Evolutionary conservation across 2,888 invertebrate genomes (phyloP), one percentile per base, ranked within the genome.

Genomic region (Hartigia nigra): DNA sequence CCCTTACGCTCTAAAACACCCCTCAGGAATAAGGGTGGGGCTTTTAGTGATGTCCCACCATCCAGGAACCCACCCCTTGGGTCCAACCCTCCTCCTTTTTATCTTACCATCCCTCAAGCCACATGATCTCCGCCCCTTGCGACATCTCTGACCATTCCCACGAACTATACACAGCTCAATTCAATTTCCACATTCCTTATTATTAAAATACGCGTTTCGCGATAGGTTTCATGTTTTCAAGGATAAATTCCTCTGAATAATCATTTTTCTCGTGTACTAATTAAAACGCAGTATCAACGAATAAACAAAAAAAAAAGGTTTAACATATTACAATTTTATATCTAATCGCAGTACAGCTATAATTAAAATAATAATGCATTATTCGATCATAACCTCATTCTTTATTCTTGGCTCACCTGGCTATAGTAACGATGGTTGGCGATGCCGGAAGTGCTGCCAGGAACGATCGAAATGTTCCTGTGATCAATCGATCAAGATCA

Each of bases 341-440:
- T 9, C 2, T 23, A 23, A 55, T 9, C 23, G 39, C 1, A 14
- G 39, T 23, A 23, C 23, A 55, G 9, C 23, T 23, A 55, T 23
- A 23, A 23, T 23, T 9, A 55, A 55, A 55, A 55, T 23, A 23
- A 55, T 9, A 55, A 23, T 55, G 2, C 5, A 23, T 23, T 55
- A 23, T 55, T 55, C 23, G 39, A 39, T 39, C 55, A 23, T 23
- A 55, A 55, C 9, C 39, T 55, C 23, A 55, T 55, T 55, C 14
- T 23, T 39, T 39, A 39, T 55, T 55, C 23, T 23, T 9, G 55
- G 23, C 55, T 55, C 55, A 88, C 90, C 91, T 93, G 0, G 98
- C 95, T 75, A 98, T 94, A 0, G 98, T 98, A 74, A 98, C 93
- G 36, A 96, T 90, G 0, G 95, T 95, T 1, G 96, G 96, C 9